Percentiles rank a stretch among this genome's conserved stretches.
These are phyloP conservation scores for Sakesphorus luctuosus DNA, from an alignment of 2,113 vertebrate species.

Conservation along the genomic window DNA sequence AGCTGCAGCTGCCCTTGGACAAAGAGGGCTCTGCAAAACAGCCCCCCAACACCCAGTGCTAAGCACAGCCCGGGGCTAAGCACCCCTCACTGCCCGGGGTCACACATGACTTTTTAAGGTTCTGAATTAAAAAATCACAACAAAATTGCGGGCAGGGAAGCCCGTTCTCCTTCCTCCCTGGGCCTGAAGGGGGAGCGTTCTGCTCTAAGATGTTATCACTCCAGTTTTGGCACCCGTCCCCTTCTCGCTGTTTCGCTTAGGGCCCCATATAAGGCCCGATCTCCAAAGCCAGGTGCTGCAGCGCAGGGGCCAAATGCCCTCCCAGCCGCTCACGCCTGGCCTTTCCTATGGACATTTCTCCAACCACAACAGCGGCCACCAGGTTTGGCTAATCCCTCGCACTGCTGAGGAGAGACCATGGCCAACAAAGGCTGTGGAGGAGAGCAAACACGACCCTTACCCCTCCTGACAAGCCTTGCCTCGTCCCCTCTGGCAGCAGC, in stretches of 20 bases:
- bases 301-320: not conserved
- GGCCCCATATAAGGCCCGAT: conserved; percentile 72
- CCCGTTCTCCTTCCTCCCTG: conserved; percentile 3
- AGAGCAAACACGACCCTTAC: not conserved
- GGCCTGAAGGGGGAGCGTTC: conserved; percentile 63
- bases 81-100: not conserved
- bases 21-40: not conserved
- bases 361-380: not conserved
- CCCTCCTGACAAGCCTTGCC: not conserved
- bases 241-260: not conserved
- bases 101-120: conserved; percentile 23
- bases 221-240: not conserved
- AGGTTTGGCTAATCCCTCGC: not conserved
- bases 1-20: not conserved
- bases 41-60: accelerated
- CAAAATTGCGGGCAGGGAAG: not conserved
- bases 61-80: not conserved
- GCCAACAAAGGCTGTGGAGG: not conserved
- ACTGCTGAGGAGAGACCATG: not conserved
- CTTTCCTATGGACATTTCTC: not conserved
- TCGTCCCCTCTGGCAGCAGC: not conserved
- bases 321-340: not conserved
- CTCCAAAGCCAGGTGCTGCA: conserved; percentile 57
- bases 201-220: conserved; percentile 32
- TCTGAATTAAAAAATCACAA: not conserved